Conservation (phyloP, 2,888 invertebrate species). For the Acronicta aceris region DNA sequence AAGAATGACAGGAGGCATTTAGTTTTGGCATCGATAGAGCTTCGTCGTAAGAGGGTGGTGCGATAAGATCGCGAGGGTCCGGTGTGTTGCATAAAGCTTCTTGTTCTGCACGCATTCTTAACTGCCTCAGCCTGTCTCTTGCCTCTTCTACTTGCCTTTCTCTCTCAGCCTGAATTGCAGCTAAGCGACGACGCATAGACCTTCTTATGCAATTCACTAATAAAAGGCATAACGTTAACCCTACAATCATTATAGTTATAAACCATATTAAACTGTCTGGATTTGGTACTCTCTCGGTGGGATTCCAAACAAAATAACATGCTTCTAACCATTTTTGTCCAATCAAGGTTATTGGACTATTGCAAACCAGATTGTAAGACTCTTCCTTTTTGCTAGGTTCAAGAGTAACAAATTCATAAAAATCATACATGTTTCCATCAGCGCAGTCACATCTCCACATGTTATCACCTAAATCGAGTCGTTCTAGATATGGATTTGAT, state of each 20-base stretch:
- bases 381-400: constrained; percentile 88
- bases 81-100: constrained; percentile 90
- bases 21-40: constrained; percentile 93
- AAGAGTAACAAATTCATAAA: constrained; percentile 90
- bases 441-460: constrained; percentile 94
- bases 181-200: constrained; percentile 87
- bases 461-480: constrained; percentile 91
- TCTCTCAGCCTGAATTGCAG: constrained; percentile 84
- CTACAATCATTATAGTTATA: constrained; percentile 87
- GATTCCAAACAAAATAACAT: constrained; percentile 91
- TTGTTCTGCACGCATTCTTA: constrained; percentile 86
- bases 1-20: constrained; percentile 89
- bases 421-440: constrained; percentile 89
- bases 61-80: constrained; percentile 91
- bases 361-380: constrained; percentile 89
- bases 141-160: constrained; percentile 89
- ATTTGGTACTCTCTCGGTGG: constrained; percentile 72
- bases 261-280: constrained; percentile 89
- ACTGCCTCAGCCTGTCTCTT: constrained; percentile 87
- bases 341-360: constrained; percentile 90
- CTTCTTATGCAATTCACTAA: constrained; percentile 88
- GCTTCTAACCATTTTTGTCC: constrained; percentile 92
- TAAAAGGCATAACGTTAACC: constrained; percentile 87
- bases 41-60: constrained; percentile 94
- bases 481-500: constrained; percentile 88